phyloP scores from a whole-genome alignment of 2,797 vertebrate species.

The Fundulus diaphanus region DNA sequence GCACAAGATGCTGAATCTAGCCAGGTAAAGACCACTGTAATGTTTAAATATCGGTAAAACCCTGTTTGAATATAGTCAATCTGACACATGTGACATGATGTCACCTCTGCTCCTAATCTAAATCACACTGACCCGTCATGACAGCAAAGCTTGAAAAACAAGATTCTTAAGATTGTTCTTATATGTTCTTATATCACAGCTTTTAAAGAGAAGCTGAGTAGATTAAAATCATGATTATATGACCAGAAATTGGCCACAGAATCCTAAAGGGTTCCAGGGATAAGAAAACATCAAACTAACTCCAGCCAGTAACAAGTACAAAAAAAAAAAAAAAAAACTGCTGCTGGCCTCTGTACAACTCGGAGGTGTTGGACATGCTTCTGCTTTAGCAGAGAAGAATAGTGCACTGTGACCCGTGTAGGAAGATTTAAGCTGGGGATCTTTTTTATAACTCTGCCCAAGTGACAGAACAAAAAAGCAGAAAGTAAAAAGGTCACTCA shows the following conservation, averaged over 20 bases:
- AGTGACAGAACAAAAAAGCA: constrained; percentile 6
- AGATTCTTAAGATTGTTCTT: neutral
- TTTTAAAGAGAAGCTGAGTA: neutral
- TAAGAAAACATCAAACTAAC: neutral
- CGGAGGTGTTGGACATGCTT: neutral
- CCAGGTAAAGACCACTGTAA: neutral
- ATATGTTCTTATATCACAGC: neutral
- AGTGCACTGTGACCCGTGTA: constrained; percentile 24
- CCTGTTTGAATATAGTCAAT: neutral
- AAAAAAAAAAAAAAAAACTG: neutral
- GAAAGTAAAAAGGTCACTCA: constrained; percentile 20
- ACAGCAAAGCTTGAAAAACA: neutral
- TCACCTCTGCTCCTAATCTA: too few species aligned
- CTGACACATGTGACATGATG: neutral
- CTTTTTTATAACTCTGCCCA: neutral
- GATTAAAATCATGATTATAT: neutral
- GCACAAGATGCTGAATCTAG: neutral
- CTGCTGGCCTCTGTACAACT: neutral
- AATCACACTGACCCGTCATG: too few species aligned
- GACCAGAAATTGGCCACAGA: neutral
- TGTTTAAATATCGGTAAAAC: neutral
- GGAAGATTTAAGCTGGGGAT: constrained; percentile 35
- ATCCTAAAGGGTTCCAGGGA: neutral
- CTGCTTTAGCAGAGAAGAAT: neutral
- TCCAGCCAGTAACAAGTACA: neutral